Base-by-base conservation (phyloP, 2,113 vertebrate genomes). In the Nettapus auritus region DNA sequence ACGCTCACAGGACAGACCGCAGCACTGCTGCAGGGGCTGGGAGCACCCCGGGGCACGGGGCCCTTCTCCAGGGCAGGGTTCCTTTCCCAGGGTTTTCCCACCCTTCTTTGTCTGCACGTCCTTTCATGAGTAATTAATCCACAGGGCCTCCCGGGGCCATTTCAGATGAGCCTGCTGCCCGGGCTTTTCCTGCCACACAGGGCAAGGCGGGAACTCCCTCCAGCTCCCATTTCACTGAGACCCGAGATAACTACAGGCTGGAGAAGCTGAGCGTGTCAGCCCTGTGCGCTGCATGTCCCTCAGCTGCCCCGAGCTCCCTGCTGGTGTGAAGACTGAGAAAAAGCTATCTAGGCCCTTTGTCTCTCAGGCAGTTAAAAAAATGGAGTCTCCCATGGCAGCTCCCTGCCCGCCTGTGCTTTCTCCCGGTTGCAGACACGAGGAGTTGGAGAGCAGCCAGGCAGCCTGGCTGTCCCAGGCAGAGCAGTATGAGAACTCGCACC, bases 401-500 rank as follows among this genome's bases (percentile, higher is more conserved):
- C 40, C n/a, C 31, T 20, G 40, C 64, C 21, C 5, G 7, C 50
- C 18, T 7, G 8, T 9, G 42, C 68, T 57, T 34, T 22, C 76
- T 93, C 68, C 88, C 1, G 63, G 33, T 84, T 59, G 50, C 82
- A 98, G 98, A 46, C 97, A 71, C 4, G 93, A 95, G 89, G 97
- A 97, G 57, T n/a, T 92, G 1, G 96, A 97, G 78, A 95, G 60
- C 36, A 97, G 42, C 46, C 96, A 97, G 38, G 97, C 96, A 4
- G 97, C 97, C 26, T 96, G 97, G 97, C 96, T 97, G 76, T 89
- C 96, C 4, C 95, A 97, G 91, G 95, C 97, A 1, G 96, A 98
- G 53, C 59, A 57, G 44, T 98, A 98, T 0, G 98, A 98, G 92
- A 93, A 98, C 9, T 63, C 94, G 4, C 98, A 98, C 90, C 81